A percentile compares a stretch with the other conserved stretches of the same genome.
These are phyloP conservation scores for Caenorhabditis virilis DNA, from an alignment of 2,888 invertebrate genomes.

Conservation along the genomic window DNA sequence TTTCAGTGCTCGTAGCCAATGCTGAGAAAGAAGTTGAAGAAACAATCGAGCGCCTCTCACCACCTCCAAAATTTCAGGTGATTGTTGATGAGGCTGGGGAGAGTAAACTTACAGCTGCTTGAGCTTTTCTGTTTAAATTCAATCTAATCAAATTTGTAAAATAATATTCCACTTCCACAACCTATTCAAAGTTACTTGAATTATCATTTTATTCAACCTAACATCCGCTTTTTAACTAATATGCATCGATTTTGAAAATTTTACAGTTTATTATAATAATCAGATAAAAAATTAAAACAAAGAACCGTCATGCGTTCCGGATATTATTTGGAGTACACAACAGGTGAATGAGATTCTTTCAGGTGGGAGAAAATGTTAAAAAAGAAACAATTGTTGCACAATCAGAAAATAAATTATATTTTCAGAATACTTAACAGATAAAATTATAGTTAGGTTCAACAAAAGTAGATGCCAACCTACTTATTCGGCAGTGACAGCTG, in stretches of 20 bases:
- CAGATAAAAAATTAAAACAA: no score
- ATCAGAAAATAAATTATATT: conserved; percentile 9
- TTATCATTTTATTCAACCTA: no score
- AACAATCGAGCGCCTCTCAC: conserved; percentile 22
- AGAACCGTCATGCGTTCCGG: no score
- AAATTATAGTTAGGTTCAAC: neutral
- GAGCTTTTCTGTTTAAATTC: neutral
- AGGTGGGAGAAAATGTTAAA: conserved; percentile 15
- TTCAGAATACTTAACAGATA: conserved; percentile 14
- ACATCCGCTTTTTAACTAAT: no score
- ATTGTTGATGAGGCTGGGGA: conserved; percentile 54
- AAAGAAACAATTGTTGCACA: conserved; percentile 2
- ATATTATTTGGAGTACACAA: conserved; percentile 5
- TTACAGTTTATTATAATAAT: no score
- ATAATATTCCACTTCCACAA: no score
- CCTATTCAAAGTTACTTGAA: no score
- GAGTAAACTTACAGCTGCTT: conserved; percentile 37
- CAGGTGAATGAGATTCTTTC: conserved; percentile 31
- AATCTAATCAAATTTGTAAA: neutral
- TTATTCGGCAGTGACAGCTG: conserved; percentile 28
- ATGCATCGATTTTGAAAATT: no score
- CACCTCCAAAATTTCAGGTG: conserved; percentile 47
- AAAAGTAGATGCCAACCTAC: neutral
- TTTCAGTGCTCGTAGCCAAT: conserved; percentile 17
- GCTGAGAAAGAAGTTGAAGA: conserved; percentile 17